Evolutionary conservation across 2,888 invertebrate species (phyloP), one percentile per base, ranked within the genome.

Genomic region (Diaprepes abbreviatus): DNA sequence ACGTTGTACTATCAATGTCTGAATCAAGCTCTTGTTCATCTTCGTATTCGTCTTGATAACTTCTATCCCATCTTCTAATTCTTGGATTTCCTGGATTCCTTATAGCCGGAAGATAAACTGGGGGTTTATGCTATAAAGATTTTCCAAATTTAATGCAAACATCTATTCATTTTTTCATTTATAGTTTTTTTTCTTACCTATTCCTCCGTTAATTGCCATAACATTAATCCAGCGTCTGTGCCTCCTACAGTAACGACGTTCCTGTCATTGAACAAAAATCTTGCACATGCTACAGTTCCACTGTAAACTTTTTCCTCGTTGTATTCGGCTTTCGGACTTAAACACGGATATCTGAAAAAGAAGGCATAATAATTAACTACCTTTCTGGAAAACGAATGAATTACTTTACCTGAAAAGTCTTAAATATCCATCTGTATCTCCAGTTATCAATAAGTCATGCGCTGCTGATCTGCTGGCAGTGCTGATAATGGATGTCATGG

Each of bases 281-380:
- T 88, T 0, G 92, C 91, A 69, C 91, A 89, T 35, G 93, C 92
- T 54, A 96, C 87, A 76, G 92, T 89, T 28, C 93, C 93, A 35
- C 94, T 93, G 87, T 96, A 96, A 0, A 93, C 92, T 83, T 96
- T 96, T 75, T 92, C 90, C 84, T 94, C 94, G 78, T 93, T 92
- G 85, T 93, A 96, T 80, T 95, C 95, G 0, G 94, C 93, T 81
- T 94, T 92, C 2, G 93, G 90, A 79, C 90, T 93, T 70, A 94
- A 89, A 79, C 94, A 94, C 0, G 96, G 96, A 83, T 94, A 94
- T 82, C 93, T 92, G 80, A 9, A 80, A 74, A 67, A 19, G 24
- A 48, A 17, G 33, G n/a, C 21, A 17, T 0, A 4, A 48, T 2
- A 12, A n/a, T n/a, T n/a, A n/a, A n/a, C n/a, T n/a, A n/a, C n/a